Evolutionary conservation across 2,888 invertebrate species (phyloP).

Genomic region (Syrista parreyssii): DNA sequence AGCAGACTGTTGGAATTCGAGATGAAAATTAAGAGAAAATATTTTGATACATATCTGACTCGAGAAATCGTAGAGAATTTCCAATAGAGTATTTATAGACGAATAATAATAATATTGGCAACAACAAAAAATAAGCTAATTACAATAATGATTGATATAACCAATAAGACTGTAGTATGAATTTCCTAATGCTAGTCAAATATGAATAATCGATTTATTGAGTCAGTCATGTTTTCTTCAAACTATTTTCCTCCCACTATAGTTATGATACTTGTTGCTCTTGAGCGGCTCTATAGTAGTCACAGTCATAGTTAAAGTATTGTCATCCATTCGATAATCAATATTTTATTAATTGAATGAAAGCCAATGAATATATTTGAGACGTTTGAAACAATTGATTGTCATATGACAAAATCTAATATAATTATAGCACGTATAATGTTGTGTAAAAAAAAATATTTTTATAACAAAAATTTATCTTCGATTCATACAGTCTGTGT

Average conservation of each 20-base stretch:
- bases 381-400: not conserved
- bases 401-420: too few relatives aligned
- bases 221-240: not conserved
- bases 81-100: not conserved
- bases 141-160: not conserved
- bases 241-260: not conserved
- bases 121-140: not conserved
- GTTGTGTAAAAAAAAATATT: not conserved
- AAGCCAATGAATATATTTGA: not conserved
- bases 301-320: not conserved
- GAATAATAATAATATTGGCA: not conserved
- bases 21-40: not conserved
- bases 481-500: not conserved
- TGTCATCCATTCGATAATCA: not conserved
- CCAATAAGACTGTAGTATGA: not conserved
- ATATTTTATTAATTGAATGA: not conserved
- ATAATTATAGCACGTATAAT: not conserved
- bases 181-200: not conserved
- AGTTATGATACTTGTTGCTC: not conserved
- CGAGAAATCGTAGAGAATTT: not conserved
- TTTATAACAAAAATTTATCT: not conserved
- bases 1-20: not conserved
- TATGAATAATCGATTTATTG: not conserved
- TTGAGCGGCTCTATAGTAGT: not conserved
- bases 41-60: not conserved